These are phyloP conservation scores for Lithosia quadra DNA, from an alignment of 2,888 invertebrate species.

Conservation along the genomic window DNA sequence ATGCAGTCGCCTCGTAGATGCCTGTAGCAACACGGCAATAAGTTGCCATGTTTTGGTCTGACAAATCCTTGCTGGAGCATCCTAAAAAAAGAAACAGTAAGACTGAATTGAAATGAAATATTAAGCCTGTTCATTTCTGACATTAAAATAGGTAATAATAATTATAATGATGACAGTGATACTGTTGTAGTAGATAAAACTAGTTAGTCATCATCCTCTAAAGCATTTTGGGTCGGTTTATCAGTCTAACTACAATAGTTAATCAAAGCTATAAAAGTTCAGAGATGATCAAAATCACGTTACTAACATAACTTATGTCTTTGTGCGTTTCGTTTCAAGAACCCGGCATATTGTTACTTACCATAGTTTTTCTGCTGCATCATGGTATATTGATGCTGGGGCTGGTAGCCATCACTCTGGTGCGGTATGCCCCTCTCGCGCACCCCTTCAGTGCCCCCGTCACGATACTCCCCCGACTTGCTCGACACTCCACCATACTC, in stretches of 20 bases:
- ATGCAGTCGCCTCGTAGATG: conserved; percentile 75
- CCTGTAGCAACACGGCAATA: conserved; percentile 77
- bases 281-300: too few relatives aligned
- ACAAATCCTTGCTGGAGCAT: conserved; percentile 73
- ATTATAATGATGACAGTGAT: too few relatives aligned
- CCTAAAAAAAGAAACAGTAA: conserved; percentile 51
- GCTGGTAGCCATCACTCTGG: conserved; percentile 60
- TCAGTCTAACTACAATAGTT: too few relatives aligned
- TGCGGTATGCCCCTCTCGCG: conserved; percentile 63
- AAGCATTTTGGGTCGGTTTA: too few relatives aligned
- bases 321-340: background rate
- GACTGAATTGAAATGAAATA: background rate
- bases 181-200: too few relatives aligned
- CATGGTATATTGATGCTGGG: conserved; percentile 67
- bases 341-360: conserved; percentile 30
- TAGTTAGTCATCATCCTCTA: too few relatives aligned
- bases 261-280: background rate
- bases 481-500: conserved; percentile 79
- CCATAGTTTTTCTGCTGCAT: conserved; percentile 77
- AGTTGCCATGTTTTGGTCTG: conserved; percentile 75
- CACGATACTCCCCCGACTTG: conserved; percentile 75
- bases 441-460: conserved; percentile 58
- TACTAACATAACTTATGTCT: background rate
- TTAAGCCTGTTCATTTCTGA: too few relatives aligned
- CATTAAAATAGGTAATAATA: too few relatives aligned